phyloP scores from a whole-genome alignment of 2,113 vertebrate species.

The Marmota monax region DNA sequence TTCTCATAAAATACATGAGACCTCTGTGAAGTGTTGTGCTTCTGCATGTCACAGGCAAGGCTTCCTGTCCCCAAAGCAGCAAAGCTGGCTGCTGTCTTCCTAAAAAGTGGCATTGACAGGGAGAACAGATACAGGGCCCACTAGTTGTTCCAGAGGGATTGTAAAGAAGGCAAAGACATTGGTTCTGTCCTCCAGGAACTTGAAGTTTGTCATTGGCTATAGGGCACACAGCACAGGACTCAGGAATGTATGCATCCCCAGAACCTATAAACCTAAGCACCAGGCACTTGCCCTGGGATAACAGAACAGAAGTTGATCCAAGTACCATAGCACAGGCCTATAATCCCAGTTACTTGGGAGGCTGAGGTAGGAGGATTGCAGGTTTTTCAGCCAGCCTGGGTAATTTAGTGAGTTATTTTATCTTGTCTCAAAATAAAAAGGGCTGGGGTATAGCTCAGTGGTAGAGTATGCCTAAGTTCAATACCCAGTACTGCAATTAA shows the following conservation, averaged over 20 bases:
- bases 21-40: background rate
- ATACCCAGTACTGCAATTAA: no score
- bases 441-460: no score
- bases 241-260: background rate
- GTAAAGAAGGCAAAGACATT: background rate
- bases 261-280: background rate
- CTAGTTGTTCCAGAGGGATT: background rate
- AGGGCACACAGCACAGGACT: background rate
- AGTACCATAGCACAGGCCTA: no score
- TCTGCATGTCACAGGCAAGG: background rate
- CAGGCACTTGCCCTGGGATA: constrained; percentile 3
- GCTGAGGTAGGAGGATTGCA: no score
- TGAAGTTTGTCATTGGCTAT: background rate
- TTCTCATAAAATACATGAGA: background rate
- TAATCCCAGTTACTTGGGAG: no score
- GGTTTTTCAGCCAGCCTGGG: no score
- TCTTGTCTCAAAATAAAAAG: no score
- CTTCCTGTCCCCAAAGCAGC: background rate
- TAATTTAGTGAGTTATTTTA: no score
- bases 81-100: background rate
- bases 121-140: background rate
- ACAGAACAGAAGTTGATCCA: background rate
- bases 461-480: no score
- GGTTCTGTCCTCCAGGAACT: background rate
- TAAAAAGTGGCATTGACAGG: background rate